Evolutionary conservation across 1,140 invertebrate species (phyloP).

Genomic region (Pygmarrhopalites habei): DNA sequence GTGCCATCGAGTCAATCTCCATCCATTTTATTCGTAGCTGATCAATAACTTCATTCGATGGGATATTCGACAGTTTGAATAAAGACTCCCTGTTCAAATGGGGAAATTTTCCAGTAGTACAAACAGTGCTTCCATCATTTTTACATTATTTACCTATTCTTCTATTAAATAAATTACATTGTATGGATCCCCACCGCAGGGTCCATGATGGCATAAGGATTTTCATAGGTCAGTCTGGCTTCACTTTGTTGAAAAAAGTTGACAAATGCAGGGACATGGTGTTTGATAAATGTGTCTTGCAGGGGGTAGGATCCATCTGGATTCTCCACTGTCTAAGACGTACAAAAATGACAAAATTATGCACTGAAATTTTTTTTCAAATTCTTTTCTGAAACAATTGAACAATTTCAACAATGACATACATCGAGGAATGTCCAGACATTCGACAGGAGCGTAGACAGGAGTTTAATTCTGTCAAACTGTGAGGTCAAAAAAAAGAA

Average conservation of each 20-base stretch:
- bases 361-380: too few relatives aligned
- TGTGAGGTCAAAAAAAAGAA: too few relatives aligned
- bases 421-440: slow-evolving; percentile 20
- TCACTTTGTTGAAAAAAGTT: slow-evolving; percentile 16
- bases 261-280: slow-evolving; percentile 11
- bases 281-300: background rate
- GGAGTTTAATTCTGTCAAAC: slow-evolving; percentile 8
- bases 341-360: background rate
- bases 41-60: background rate
- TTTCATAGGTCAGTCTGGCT: slow-evolving; percentile 1
- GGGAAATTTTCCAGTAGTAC: too few relatives aligned
- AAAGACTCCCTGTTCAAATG: background rate
- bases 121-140: background rate
- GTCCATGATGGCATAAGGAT: slow-evolving; percentile 15
- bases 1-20: slow-evolving; percentile 5
- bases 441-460: slow-evolving; percentile 11
- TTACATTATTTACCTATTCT: background rate
- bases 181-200: slow-evolving; percentile 20
- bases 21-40: slow-evolving; percentile 7
- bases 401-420: slow-evolving; percentile 15
- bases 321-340: background rate
- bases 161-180: slow-evolving; percentile 6
- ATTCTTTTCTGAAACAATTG: slow-evolving; percentile 2
- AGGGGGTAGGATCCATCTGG: background rate
- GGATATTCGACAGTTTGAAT: background rate